Conservation (phyloP, 2,888 invertebrate genomes). For the Trichopoda pennipes region DNA sequence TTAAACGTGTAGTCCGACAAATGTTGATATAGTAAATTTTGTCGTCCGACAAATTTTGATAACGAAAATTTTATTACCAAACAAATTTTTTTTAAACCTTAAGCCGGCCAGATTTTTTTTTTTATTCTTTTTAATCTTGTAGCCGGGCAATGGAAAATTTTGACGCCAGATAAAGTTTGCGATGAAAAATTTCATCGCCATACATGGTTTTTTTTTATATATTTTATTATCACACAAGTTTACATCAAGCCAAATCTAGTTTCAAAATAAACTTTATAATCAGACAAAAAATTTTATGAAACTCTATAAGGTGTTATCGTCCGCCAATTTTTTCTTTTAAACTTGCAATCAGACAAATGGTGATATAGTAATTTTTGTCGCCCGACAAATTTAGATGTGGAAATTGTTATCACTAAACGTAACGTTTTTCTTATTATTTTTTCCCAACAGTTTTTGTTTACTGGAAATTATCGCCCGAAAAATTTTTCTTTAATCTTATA, state of each 20-base stretch:
- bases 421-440: not conserved
- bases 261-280: not conserved
- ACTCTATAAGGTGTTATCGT: not conserved
- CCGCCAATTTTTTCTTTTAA: no score
- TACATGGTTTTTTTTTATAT: not conserved
- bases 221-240: no score
- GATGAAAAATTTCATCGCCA: not conserved
- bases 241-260: no score
- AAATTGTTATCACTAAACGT: not conserved
- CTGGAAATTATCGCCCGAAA: not conserved
- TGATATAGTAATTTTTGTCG: no score
- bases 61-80: not conserved
- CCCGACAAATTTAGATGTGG: not conserved
- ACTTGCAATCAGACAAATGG: not conserved
- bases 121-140: no score
- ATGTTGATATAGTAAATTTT: not conserved
- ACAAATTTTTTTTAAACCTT: not conserved
- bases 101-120: no score
- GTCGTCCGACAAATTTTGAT: not conserved
- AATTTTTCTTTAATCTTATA: not conserved
- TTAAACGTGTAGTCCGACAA: no score
- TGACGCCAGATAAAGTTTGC: not conserved
- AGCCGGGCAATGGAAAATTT: not conserved
- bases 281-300: not conserved
- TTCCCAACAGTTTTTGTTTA: not conserved